Conservation (phyloP, 2,888 invertebrate species). For the Flabesymbios commensalis region DNA sequence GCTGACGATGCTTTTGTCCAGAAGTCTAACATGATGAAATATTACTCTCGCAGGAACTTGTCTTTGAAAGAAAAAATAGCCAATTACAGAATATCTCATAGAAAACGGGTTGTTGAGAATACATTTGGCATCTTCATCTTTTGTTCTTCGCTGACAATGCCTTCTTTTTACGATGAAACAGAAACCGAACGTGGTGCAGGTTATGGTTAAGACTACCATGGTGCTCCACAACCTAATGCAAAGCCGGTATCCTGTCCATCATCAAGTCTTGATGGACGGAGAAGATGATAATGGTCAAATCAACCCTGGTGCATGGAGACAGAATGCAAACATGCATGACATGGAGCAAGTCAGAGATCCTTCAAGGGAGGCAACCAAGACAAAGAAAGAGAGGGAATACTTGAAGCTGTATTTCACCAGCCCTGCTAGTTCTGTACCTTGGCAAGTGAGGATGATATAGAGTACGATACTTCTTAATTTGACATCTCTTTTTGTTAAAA, state of each 20-base stretch:
- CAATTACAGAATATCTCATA: constrained; percentile 39
- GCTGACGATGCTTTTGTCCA: constrained; percentile 40
- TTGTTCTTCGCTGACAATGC: constrained; percentile 26
- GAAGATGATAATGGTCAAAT: constrained; percentile 34
- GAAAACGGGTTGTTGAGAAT: constrained; percentile 35
- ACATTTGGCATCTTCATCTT: constrained; percentile 37
- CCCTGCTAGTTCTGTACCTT: constrained; percentile 31
- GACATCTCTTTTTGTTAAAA: no score
- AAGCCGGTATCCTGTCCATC: constrained; percentile 25
- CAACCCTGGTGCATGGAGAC: constrained; percentile 33
- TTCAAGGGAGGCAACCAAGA: constrained; percentile 25
- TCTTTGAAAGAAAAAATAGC: constrained; percentile 31
- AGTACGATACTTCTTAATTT: no score
- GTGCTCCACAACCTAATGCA: constrained; percentile 35
- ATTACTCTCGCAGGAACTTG: constrained; percentile 26
- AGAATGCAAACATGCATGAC: constrained; percentile 26
- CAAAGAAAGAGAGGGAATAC: constrained; percentile 30
- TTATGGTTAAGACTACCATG: constrained; percentile 26
- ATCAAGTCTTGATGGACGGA: constrained; percentile 23
- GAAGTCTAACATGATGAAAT: constrained; percentile 37
- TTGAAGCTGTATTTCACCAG: constrained; percentile 27
- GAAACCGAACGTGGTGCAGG: constrained; percentile 21
- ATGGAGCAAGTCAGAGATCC: constrained; percentile 19
- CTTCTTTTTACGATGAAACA: constrained; percentile 32
- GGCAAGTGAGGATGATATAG: constrained; percentile 34